Conservation (phyloP, 2,888 invertebrate genomes). For the Tipula unca region DNA sequence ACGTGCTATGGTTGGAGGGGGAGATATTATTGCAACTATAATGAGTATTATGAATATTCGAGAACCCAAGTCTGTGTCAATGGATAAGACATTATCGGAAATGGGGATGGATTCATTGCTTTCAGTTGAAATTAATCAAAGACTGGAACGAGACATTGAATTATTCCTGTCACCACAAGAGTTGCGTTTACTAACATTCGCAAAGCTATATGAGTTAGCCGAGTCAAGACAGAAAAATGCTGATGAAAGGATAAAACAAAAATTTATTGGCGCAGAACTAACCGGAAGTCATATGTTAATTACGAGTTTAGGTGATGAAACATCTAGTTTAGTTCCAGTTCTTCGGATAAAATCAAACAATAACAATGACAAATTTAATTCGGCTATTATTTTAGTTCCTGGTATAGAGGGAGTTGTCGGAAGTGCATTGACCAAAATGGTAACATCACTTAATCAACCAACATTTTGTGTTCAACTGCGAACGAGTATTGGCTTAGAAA, state of each 20-base stretch:
- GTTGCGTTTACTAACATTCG: conserved; percentile 68
- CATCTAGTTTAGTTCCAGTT: conserved; percentile 45
- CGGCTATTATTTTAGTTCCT: conserved; percentile 49
- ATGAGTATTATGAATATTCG: conserved; percentile 58
- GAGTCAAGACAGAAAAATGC: conserved; percentile 27
- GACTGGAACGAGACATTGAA: conserved; percentile 81
- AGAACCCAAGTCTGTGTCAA: conserved; percentile 60
- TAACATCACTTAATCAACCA: conserved; percentile 29
- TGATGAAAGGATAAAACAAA: conserved; percentile 29
- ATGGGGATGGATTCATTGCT: conserved; percentile 96
- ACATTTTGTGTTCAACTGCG: conserved; percentile 28
- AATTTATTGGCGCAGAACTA: conserved; percentile 33
- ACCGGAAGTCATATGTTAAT: conserved; percentile 50
- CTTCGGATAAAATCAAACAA: conserved; percentile 28
- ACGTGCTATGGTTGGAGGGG: conserved; percentile 48
- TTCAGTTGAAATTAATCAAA: conserved; percentile 94
- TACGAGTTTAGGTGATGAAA: conserved; percentile 54
- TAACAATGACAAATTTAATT: conserved; percentile 26
- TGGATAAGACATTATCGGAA: conserved; percentile 71
- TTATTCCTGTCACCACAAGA: conserved; percentile 78
- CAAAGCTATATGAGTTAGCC: conserved; percentile 24
- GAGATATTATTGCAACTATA: conserved; percentile 64
- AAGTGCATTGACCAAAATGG: conserved; percentile 37
- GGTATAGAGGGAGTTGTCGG: conserved; percentile 59
- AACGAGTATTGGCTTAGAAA: conserved; percentile 23